Percentiles rank a stretch among this genome's conserved stretches.
Conservation (phyloP, 53 echinoderm and acorn worm species). For the Actinopyga echinites region DNA sequence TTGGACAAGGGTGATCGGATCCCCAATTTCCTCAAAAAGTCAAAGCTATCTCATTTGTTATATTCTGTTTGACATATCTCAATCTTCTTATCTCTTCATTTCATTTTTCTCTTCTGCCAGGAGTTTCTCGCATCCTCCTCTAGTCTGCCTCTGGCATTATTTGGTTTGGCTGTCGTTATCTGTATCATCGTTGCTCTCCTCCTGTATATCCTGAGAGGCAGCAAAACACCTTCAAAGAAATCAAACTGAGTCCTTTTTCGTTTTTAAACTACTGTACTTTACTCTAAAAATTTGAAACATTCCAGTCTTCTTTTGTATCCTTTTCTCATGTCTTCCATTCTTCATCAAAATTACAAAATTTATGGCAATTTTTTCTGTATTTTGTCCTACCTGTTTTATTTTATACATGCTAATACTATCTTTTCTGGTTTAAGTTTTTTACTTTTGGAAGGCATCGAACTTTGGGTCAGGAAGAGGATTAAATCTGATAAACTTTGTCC, state of each 20-base stretch:
- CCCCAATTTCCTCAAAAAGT: too few relatives aligned
- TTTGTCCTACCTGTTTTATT: too few relatives aligned
- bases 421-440: too few relatives aligned
- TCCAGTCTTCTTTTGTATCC: conserved; percentile 3
- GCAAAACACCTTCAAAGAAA: conserved; percentile 23
- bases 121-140: conserved; percentile 17
- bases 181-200: not conserved
- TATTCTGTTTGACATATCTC: too few relatives aligned
- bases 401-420: too few relatives aligned
- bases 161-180: conserved; percentile 7
- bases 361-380: too few relatives aligned
- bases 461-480: too few relatives aligned
- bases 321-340: not conserved
- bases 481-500: too few relatives aligned
- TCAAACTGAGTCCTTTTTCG: conserved; percentile 13
- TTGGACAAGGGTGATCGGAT: too few relatives aligned
- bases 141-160: conserved; percentile 19
- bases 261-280: not conserved
- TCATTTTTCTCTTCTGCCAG: conserved; percentile 1
- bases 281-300: conserved; percentile 1
- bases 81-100: not conserved
- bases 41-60: too few relatives aligned
- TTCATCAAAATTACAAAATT: too few relatives aligned
- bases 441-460: too few relatives aligned
- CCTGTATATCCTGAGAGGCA: conserved; percentile 29